Conservation (phyloP, 2,113 vertebrate genomes). For the Hippocampus guttulatus region DNA sequence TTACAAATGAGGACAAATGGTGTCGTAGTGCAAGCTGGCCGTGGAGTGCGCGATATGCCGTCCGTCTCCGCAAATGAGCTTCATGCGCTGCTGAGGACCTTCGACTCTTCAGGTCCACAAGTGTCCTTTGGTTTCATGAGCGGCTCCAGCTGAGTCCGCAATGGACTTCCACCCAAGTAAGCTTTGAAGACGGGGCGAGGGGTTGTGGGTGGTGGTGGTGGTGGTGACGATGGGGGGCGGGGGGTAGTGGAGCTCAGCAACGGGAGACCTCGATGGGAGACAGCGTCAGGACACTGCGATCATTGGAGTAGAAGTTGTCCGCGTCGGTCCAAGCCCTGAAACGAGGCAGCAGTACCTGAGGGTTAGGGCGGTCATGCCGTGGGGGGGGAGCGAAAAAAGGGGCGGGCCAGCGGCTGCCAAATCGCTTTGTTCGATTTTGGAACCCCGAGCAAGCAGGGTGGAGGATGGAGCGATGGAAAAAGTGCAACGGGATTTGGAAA, state of each 20-base stretch:
- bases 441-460: neutral
- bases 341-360: constrained; percentile 76
- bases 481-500: constrained; percentile 31
- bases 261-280: constrained; percentile 85
- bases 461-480: constrained; percentile 24
- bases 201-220: neutral
- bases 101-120: neutral
- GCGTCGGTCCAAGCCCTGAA: constrained; percentile 90
- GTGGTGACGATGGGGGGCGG: neutral
- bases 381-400: neutral
- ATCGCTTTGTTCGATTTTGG: neutral
- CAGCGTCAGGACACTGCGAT: constrained; percentile 94
- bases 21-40: neutral
- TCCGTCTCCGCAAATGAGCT: neutral
- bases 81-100: neutral
- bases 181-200: constrained; percentile 10
- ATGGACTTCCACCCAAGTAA: neutral
- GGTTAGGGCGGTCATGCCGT: constrained; percentile 31
- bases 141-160: constrained; percentile 12
- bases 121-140: constrained; percentile 26
- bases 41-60: neutral
- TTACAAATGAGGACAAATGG: neutral
- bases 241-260: constrained; percentile 69
- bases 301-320: constrained; percentile 88
- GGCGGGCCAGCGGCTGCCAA: neutral